Base-by-base conservation (phyloP, 2,113 vertebrate species). In the Mustela lutreola region DNA sequence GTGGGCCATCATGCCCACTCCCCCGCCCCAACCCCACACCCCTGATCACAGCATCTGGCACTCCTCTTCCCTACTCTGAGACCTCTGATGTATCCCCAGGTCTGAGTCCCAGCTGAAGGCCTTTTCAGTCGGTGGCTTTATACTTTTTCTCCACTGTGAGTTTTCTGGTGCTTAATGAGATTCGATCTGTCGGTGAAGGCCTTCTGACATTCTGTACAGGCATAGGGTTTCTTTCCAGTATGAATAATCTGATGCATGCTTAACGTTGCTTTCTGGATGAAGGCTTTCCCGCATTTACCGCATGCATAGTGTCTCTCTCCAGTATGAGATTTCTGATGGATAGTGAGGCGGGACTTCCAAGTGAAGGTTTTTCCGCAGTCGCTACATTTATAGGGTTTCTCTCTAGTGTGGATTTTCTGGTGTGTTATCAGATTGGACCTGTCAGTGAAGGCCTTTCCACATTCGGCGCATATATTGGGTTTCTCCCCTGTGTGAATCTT, bases 351-450 rank as follows among this genome's bases (percentile, higher is more conserved):
- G 85, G 98, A 96, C 58, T 97, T 98, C 91, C 95, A 97, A 11
- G 89, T 97, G 85, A 98, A 98, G 21, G 97, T 87, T 87, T 98
- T 98, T 16, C 97, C 97, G 80, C 97, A 98, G 67, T 98, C 96
- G 50, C 67, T 87, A 31, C 97, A 98, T 89, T 89, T 90, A 83
- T 97, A 98, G 9, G 97, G 97, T 75, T 97, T 98, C 33, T 97
- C 98, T 83, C 90, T 94, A 11, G 95, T 97, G 21, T 98, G 98
- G 42, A 96, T 97, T 94, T 97, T 98, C 56, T 97, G 97, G 48
- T 98, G 98, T 48, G 96, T 95, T 56, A 96, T 97, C 22, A 98
- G 95, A 65, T 96, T 97, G 15, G 95, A 97, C 48, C 91, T 86
- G 50, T 96, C 93, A 5, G 88, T 92, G 71, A 98, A 98, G n/a